Base-by-base conservation (phyloP, 2,113 vertebrate genomes). In the Oenanthe oenanthe region DNA sequence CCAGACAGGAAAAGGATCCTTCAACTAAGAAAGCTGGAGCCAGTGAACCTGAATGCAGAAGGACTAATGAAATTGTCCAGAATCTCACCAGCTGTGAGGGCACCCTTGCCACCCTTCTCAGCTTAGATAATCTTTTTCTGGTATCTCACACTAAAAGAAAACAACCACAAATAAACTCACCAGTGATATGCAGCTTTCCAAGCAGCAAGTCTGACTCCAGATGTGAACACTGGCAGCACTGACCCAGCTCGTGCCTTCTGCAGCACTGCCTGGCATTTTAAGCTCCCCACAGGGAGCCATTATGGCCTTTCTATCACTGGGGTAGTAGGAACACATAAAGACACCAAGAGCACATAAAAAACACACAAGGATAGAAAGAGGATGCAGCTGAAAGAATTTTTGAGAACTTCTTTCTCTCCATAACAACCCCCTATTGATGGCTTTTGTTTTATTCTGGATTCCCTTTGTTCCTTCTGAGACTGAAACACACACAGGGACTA, bases 291-390 rank as follows among this genome's bases (percentile, higher is more conserved):
- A 50, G 45, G 73, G 84, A 75, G 42, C 14, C 56, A 25, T 34
- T 36, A 58, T 8, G 18, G n/a, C 72, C 47, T 83, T 70, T 83
- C 54, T 88, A 4, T 28, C 51, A 29, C 2, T 40, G 51, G 29
- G 29, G 28, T 26, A 38, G 65, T 4, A 62, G 61, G 20, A 87
- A 78, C 63, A 54, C 16, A 12, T 26, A 74, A 91, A 80, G 42
- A 74, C 50, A 87, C 6, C 18, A 73, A 38, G 3, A 83, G 22
- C 29, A 40, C 54, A 57, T 28, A 34, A 56, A 89, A 70, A 57
- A 1, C 0, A 1, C 12, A 43, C 13, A 62, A 51, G 29, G 63
- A 74, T 1, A 77, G 21, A 25, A 88, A 43, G 47, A 36, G 29
- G 57, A 86, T 48, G 61, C 22, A 74, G 38, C 40, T 36, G 17